Conservation (phyloP, 2,797 vertebrate species). For the Ptychadena robeensis region DNA sequence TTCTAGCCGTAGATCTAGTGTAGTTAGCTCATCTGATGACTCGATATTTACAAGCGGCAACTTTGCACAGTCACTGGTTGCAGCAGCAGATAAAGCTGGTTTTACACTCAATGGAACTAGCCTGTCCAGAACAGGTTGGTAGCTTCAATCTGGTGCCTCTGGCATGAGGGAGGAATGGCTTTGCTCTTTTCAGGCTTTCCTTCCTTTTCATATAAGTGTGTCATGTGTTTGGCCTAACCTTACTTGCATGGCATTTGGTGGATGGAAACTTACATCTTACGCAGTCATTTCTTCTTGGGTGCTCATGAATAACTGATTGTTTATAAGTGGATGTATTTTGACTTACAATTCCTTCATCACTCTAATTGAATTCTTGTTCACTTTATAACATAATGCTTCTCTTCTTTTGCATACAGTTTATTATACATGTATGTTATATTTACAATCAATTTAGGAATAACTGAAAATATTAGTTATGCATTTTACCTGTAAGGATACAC, state of each 20-base stretch:
- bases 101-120: constrained; percentile 95
- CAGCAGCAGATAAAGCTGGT: constrained; percentile 95
- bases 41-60: constrained; percentile 95
- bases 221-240: constrained; percentile 59
- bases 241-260: constrained; percentile 70
- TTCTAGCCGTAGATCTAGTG: constrained; percentile 96
- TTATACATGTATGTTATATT: neutral
- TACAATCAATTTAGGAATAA: neutral
- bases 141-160: constrained; percentile 70
- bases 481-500: too few relatives aligned
- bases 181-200: constrained; percentile 61
- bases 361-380: constrained; percentile 32
- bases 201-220: constrained; percentile 51
- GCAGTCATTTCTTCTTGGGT: constrained; percentile 52
- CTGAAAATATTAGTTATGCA: too few relatives aligned
- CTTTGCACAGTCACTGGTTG: constrained; percentile 96
- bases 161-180: constrained; percentile 71
- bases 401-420: neutral
- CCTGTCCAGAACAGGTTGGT: constrained; percentile 96
- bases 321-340: constrained; percentile 43
- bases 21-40: constrained; percentile 94
- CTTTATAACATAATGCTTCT: neutral
- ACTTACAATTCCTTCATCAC: constrained; percentile 45
- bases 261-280: constrained; percentile 50
- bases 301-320: constrained; percentile 60